Conservation (phyloP, 1,140 invertebrate genomes). For the Hypsibius dujardini region DNA sequence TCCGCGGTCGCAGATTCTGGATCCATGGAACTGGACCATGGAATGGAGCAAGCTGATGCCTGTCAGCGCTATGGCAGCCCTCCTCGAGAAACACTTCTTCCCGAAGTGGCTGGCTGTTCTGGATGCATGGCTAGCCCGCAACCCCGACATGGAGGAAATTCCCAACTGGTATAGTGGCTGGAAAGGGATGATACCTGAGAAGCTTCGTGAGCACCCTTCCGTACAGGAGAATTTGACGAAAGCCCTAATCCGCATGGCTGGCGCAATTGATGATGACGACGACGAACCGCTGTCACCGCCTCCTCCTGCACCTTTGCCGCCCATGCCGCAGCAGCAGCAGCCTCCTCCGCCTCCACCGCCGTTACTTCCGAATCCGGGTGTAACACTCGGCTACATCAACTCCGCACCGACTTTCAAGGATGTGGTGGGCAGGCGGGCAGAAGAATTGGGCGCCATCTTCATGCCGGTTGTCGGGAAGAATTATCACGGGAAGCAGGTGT, state of each 20-base stretch:
- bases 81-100: constrained; percentile 68
- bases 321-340: background rate
- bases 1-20: constrained; percentile 25
- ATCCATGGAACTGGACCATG: constrained; percentile 65
- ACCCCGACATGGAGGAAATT: constrained; percentile 62
- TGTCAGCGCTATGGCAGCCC: constrained; percentile 44
- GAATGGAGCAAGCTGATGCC: constrained; percentile 65
- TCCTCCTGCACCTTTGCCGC: constrained; percentile 20
- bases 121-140: constrained; percentile 58
- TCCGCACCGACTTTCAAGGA: constrained; percentile 65
- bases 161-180: constrained; percentile 71
- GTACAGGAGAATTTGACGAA: constrained; percentile 44
- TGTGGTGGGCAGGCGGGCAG: constrained; percentile 59
- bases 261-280: constrained; percentile 19
- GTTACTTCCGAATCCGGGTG: constrained; percentile 30
- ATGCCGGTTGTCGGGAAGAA: constrained; percentile 62
- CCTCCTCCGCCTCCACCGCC: constrained; percentile 15
- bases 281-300: background rate
- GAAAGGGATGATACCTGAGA: constrained; percentile 55
- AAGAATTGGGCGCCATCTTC: constrained; percentile 69
- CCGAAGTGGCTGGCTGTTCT: constrained; percentile 63
- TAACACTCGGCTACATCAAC: constrained; percentile 22
- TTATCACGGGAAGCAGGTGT: constrained; percentile 64
- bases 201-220: constrained; percentile 45
- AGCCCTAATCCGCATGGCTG: constrained; percentile 18